Percentiles rank a stretch among this genome's conserved stretches.
Evolutionary conservation across 2,888 invertebrate genomes (phyloP).

Genomic region (Drosophila meridiana): DNA sequence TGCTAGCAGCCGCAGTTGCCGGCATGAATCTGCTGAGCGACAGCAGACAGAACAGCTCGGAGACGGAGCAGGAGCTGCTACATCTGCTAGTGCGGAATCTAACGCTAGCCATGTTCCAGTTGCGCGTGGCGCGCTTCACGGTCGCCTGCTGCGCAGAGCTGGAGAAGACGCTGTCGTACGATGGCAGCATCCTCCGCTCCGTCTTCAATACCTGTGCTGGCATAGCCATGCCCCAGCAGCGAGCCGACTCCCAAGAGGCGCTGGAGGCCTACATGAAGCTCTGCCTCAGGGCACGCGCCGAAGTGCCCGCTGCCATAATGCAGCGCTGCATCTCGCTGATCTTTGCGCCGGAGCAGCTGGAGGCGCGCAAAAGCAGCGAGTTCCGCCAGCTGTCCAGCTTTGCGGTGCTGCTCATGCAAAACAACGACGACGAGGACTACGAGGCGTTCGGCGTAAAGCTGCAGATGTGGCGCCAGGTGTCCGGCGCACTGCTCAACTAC

Average conservation of each 20-base stretch:
- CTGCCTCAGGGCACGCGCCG: conserved; percentile 60
- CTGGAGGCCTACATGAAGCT: conserved; percentile 66
- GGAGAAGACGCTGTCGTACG: conserved; percentile 47
- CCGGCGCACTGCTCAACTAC: conserved; percentile 62
- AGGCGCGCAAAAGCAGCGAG: conserved; percentile 45
- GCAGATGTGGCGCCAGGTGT: conserved; percentile 79
- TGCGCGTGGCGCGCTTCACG: conserved; percentile 58
- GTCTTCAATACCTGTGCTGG: conserved; percentile 62
- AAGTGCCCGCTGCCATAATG: conserved; percentile 69
- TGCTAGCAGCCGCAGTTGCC: conserved; percentile 71
- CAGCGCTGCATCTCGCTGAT: conserved; percentile 69
- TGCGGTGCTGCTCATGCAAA: conserved; percentile 65
- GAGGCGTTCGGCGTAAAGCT: conserved; percentile 74
- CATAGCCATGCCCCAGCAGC: conserved; percentile 4
- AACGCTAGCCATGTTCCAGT: conserved; percentile 61
- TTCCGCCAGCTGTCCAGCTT: conserved; percentile 64
- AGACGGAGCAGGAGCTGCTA: conserved; percentile 67
- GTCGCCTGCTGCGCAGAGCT: conserved; percentile 65
- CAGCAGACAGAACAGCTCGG: conserved; percentile 32
- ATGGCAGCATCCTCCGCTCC: conserved; percentile 60
- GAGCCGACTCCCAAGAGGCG: conserved; percentile 39
- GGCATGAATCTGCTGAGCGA: conserved; percentile 57
- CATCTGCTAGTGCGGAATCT: conserved; percentile 69
- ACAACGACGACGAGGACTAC: conserved; percentile 74
- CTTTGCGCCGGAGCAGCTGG: conserved; percentile 56